phyloP scores from a whole-genome alignment of 2,797 vertebrate species.

The Neosilurus mollespiculum region DNA sequence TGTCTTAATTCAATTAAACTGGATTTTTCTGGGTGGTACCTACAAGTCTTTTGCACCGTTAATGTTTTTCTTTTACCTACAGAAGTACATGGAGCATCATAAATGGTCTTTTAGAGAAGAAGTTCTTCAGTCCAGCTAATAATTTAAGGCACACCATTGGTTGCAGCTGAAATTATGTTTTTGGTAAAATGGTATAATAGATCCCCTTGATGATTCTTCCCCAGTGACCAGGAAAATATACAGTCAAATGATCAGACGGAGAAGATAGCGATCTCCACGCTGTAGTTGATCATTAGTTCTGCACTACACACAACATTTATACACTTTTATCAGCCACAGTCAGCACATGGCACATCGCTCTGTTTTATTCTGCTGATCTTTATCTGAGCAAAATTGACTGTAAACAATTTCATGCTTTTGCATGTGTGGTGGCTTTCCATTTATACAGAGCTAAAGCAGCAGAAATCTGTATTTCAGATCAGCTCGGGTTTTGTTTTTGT shows the following conservation, averaged over 20 bases:
- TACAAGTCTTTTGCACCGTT: background rate
- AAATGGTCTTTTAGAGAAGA: background rate
- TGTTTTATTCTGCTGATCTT: constrained; percentile 62
- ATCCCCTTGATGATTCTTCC: background rate
- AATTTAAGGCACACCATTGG: background rate
- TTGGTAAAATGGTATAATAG: background rate
- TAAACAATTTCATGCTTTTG: constrained; percentile 69
- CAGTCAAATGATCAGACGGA: background rate
- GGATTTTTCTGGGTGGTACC: background rate
- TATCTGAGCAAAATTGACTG: constrained; percentile 67
- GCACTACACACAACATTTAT: constrained; percentile 29
- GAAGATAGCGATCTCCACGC: constrained; percentile 11
- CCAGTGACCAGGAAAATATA: background rate
- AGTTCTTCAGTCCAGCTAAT: background rate
- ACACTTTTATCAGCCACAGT: constrained; percentile 34
- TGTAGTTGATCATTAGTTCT: constrained; percentile 30
- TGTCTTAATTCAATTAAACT: no score
- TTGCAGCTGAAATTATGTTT: background rate
- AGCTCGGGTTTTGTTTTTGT: background rate
- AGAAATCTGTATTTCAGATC: constrained; percentile 22
- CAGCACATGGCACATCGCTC: constrained; percentile 28
- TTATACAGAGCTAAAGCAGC: constrained; percentile 48
- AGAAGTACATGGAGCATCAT: background rate
- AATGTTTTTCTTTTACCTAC: background rate
- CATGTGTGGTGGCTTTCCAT: constrained; percentile 51